Base-by-base conservation (phyloP, 92 coral and sea anemone species). In the Palythoa heliodiscus region DNA sequence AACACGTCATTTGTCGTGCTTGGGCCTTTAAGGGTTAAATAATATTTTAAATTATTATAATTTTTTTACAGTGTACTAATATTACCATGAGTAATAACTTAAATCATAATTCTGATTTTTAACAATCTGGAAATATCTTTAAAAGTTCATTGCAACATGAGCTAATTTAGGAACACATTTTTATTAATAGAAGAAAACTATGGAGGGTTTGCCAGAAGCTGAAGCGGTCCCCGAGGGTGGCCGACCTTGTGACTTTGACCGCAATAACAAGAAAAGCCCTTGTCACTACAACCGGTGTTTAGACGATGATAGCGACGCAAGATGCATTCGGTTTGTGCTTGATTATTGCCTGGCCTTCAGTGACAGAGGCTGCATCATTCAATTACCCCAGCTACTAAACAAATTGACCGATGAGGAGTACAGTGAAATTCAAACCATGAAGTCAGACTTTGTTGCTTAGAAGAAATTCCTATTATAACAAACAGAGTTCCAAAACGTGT, bases 311-410 rank as follows among this genome's bases (percentile, higher is more conserved):
- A 83, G 52, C 16, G 82, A 79, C 82, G 88, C 76, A 11, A 73
- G 76, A 55, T 96, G 99, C 71, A 68, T 96, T 54, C 89, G 93
- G 52, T 96, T 91, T 76, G 77, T 91, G 4, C 78, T 96, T 69
- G 99, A 94, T 78, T 96, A 94, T 89, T 96, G 99, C 79, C 79
- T 70, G 15, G 95, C 84, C 40, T 94, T 89, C 81, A 91, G 91
- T 14, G 99, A 96, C 82, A 81, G 99, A 78, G 99, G 99, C 15
- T 96, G 99, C 74, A 95, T 96, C 17, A 86, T 94, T n/a, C 92
- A 88, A 71, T 82, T 96, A 71, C 99, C 99, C 12, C 97, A 94
- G 9, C 75, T 92, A 5, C 87, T 96, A 71, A 96, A 93, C 86
- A 96, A 96, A 89, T 89, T 91, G 25, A 71, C 77, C 11, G 67